Base-by-base conservation (phyloP, 35 echinoderm and acorn worm species). In the Diadema setosum region DNA sequence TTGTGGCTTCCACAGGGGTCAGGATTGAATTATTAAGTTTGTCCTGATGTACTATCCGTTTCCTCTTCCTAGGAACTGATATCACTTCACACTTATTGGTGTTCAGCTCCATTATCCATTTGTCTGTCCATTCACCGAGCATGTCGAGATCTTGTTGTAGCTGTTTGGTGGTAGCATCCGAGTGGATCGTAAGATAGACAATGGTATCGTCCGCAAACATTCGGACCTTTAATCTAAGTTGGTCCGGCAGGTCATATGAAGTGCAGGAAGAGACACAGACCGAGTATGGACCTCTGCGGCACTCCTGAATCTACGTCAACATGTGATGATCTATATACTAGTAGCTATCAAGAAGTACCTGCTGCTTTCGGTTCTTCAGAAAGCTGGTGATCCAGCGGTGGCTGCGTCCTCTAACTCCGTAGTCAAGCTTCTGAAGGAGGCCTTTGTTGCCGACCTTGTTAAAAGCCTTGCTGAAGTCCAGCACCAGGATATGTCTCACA, bases 91-190 rank as follows among this genome's bases (percentile, higher is more conserved):
- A 92, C 48, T 92, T 92, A 1, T 81, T 37, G 18, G 84, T 26
- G 70, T 92, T 76, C 5, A 92, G 59, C 7, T 39, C 46, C 89
- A 91, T 91, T n/a, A 81, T 42, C 81, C 89, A 85, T 18, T 52
- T 65, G 1, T 75, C 85, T 15, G 58, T 30, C 89, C 82, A 91
- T 21, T 45, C 61, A 14, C 9, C 21, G 5, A 91, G 65, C 8
- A 27, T 70, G 40, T 91, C 35, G 20, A 91, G 81, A 31, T 91
- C 61, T 29, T 70, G 23, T 84, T 91, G 89, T 17, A 91, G 89
- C 7, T 45, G 42, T 33, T 34, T 12, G 12, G 11, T 9, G 41
- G 83, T 75, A 4, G 4, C 5, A 16, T 33, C 57, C 31, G 82
- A 43, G 16, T 29, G 24, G 3, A 90, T 46, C 20, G 45, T 26